Conservation (phyloP, 2,888 invertebrate genomes). For the Lordiphosa fenestrarum region DNA sequence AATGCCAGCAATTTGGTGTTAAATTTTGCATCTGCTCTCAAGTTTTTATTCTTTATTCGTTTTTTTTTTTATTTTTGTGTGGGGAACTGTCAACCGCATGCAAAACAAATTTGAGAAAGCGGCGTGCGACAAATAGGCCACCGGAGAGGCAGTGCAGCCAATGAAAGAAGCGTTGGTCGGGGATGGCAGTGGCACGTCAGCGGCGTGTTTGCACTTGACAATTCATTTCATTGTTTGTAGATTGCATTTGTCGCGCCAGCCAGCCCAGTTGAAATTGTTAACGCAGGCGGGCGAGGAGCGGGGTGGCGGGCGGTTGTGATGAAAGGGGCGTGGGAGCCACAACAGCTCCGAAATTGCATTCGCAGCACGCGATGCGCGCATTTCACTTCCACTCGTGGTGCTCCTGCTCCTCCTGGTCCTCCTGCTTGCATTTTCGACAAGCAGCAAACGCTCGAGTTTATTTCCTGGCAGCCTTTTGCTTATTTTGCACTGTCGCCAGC, state of each 20-base stretch:
- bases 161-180: constrained; percentile 27
- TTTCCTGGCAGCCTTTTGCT: constrained; percentile 62
- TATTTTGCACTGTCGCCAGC: constrained; percentile 44
- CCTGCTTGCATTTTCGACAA: constrained; percentile 21
- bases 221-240: constrained; percentile 76
- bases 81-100: constrained; percentile 55
- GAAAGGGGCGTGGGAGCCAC: constrained; percentile 33
- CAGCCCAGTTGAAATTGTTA: constrained; percentile 37
- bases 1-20: constrained; percentile 37
- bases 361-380: constrained; percentile 72
- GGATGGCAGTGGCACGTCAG: constrained; percentile 67
- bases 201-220: constrained; percentile 75
- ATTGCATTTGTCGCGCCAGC: constrained; percentile 68
- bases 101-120: constrained; percentile 55
- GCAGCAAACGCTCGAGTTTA: constrained; percentile 66
- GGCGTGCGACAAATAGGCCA: constrained; percentile 33
- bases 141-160: constrained; percentile 46
- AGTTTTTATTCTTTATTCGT: constrained; percentile 2
- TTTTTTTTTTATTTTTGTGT: constrained; percentile 15
- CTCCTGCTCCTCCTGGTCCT: not conserved
- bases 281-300: constrained; percentile 9
- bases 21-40: constrained; percentile 22
- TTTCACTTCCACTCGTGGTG: constrained; percentile 44
- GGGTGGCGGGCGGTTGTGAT: not conserved
- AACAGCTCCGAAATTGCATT: constrained; percentile 62